Conservation (phyloP, 2,888 invertebrate species). For the Actias luna region DNA sequence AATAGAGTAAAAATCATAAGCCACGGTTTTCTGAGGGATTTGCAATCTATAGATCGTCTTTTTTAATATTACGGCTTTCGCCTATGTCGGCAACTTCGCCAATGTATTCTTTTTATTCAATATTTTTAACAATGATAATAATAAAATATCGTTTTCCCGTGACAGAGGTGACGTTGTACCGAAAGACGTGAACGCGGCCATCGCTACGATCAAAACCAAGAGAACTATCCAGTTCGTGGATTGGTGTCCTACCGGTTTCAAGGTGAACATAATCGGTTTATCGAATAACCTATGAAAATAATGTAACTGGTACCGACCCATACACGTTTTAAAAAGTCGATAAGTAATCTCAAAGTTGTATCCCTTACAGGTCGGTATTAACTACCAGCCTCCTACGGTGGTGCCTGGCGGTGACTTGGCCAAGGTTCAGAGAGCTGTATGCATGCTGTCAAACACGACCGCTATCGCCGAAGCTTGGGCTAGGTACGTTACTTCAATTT, state of each 20-base stretch:
- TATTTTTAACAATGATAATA: too few species aligned
- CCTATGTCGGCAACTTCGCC: too few species aligned
- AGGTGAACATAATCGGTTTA: slow-evolving; percentile 50
- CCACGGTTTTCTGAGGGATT: too few species aligned
- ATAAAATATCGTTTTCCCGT: neutral
- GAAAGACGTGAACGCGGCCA: slow-evolving; percentile 95
- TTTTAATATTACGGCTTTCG: too few species aligned
- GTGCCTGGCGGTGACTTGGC: slow-evolving; percentile 96
- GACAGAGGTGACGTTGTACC: slow-evolving; percentile 94
- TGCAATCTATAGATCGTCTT: too few species aligned
- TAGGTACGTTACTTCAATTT: slow-evolving; percentile 65
- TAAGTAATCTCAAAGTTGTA: neutral
- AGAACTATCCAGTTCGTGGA: slow-evolving; percentile 94
- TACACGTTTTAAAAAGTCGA: too few species aligned
- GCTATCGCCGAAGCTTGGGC: slow-evolving; percentile 99
- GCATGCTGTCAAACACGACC: slow-evolving; percentile 98
- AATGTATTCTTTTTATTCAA: too few species aligned
- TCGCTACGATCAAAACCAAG: slow-evolving; percentile 97
- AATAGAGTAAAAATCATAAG: too few species aligned
- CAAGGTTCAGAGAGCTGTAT: slow-evolving; percentile 96
- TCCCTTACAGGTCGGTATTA: slow-evolving; percentile 85
- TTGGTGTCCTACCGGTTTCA: slow-evolving; percentile 93
- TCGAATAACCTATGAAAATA: too few species aligned
- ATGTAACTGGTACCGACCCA: too few species aligned
- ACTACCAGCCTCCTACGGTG: slow-evolving; percentile 94